Base-by-base conservation (phyloP, 2,888 invertebrate genomes). In the Macrostomum cliftonense region DNA sequence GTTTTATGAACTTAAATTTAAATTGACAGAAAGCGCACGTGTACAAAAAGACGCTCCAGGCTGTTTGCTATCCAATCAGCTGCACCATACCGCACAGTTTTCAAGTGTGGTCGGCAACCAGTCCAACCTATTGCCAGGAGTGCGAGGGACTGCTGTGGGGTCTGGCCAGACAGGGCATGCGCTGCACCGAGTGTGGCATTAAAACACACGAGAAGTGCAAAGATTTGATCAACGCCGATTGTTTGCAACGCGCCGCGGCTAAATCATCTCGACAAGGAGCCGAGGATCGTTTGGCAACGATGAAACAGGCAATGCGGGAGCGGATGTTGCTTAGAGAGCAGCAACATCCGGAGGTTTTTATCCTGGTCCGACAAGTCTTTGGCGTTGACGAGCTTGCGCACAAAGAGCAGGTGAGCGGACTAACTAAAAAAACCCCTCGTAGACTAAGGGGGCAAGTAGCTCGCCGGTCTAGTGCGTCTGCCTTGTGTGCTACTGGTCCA, bases 151-250 rank as follows among this genome's bases (percentile, higher is more conserved):
- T 99, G 39, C 77, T 97, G 39, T 99, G 97, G 97, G 97, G 97
- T 49, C 84, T 99, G 61, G 95, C 95, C 1, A 75, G 95, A 48
- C 97, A 97, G 72, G 95, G 95, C 43, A 89, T 97, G 45, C 78
- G 93, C 55, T 97, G 97, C 69, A 88, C 88, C 0, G 95, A 97
- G 71, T 97, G 97, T 72, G 93, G 91, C 12, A 97, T 99, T 63
- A 97, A 99, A 71, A 97, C 95, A 65, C 97, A 99, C 75, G 97
- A 97, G 72, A 99, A 97, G 73, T 99, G 97, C 77, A 93, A 95
- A 73, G 97, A 97, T 72, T 78, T 99, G 55, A 80, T 99, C 62
- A 97, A 95, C 73, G 97, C 97, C 43, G 97, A 97, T 74, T 97
- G 97, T 68, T 74, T 99, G 57, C 97, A 97, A 78, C 81, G 95